Base-by-base conservation (phyloP, 2,797 vertebrate species). In the Triplophysa yarkandensis region DNA sequence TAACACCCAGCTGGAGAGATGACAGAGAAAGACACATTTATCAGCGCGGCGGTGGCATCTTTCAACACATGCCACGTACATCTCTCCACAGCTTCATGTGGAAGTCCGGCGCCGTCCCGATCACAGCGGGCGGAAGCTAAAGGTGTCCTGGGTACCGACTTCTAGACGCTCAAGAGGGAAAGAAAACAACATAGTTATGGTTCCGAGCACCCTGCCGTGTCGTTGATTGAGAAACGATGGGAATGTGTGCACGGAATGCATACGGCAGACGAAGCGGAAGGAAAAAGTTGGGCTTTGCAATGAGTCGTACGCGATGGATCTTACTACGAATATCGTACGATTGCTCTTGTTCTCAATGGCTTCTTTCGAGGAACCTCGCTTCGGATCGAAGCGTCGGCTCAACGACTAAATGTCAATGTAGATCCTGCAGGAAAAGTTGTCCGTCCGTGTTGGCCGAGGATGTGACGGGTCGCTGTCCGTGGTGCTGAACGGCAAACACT, bases 1-100 rank as follows among this genome's bases (percentile, higher is more conserved):
- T 83, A 85, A 87, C 60, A 82, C 86, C 86, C 84, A 83, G 89
- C 87, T 77, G 88, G 86, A 87, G 85, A 80, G 61, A 76, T 82
- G 87, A 89, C 87, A 84, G 76, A 82, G 80, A 81, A 82, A 82
- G 81, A 83, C 82, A 85, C 84, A 83, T 86, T 86, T 88, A 83
- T 87, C 83, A 52, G 77, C 63, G 19, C 65, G 80, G 81, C 85
- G 83, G 68, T 79, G 80, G 76, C 79, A 81, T 68, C 85, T 43
- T 71, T 90, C 85, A 86, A 71, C 54, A 32, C 66, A 77, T 62
- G 41, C 69, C 28, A 28, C 57, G 71, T 77, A 81, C 79, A 74
- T 80, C 72, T 80, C 73, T 76, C 73, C 78, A 73, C 76, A n/a
- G 21, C 43, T 44, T 54, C 54, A 46, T 80, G 36, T 27, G 32